These are phyloP conservation scores for Ctenoplectra terminalis DNA, from an alignment of 1,140 invertebrate species.

Conservation along the genomic window DNA sequence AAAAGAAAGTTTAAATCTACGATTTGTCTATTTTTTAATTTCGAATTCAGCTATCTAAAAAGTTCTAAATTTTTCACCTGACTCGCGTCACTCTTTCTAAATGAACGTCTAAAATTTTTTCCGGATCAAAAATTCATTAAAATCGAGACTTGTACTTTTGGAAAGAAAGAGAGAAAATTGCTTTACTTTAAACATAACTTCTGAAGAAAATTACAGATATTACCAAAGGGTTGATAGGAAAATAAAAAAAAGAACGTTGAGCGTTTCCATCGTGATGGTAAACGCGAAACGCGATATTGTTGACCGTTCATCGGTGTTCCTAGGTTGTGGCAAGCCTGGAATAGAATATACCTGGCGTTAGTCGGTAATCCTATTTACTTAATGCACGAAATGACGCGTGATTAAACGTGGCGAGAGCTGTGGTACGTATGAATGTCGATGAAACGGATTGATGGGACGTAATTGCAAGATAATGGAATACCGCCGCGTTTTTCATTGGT, in stretches of 20 bases:
- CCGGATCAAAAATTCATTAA: no score
- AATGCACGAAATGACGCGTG: slow-evolving; percentile 65
- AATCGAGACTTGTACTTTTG: no score
- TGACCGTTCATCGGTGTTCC: slow-evolving; percentile 34
- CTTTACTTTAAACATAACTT: no score
- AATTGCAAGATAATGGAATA: slow-evolving; percentile 53
- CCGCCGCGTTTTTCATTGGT: not conserved
- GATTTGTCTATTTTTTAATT: no score
- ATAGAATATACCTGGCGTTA: slow-evolving; percentile 57
- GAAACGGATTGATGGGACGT: slow-evolving; percentile 51
- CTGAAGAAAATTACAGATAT: no score
- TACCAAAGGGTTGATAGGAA: not conserved
- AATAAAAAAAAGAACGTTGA: not conserved
- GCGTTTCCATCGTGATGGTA: slow-evolving; percentile 18
- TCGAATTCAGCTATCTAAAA: no score
- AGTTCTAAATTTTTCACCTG: no score
- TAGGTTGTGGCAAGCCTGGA: slow-evolving; percentile 39
- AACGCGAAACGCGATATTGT: slow-evolving; percentile 15
- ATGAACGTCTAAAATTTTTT: no score
- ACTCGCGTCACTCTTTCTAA: no score
- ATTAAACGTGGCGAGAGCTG: slow-evolving; percentile 54
- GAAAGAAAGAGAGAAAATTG: no score
- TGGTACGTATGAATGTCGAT: slow-evolving; percentile 42
- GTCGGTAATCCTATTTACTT: slow-evolving; percentile 62
- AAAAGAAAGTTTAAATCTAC: no score